Evolutionary conservation across 2,888 invertebrate species (phyloP).

Genomic region (Scaptomyza flava): DNA sequence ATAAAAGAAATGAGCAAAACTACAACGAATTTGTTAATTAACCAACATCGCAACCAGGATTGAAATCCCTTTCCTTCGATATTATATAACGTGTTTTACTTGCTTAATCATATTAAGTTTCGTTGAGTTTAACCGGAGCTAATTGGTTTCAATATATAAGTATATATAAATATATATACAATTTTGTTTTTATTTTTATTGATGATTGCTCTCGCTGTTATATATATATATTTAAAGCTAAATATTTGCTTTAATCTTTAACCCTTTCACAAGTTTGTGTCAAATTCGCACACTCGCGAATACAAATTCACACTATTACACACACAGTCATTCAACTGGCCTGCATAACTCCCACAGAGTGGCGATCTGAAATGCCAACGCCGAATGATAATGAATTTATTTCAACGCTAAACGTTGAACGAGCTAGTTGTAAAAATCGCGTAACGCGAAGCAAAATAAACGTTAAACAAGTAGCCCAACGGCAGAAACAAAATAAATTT

Average conservation of each 20-base stretch:
- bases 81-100: neutral
- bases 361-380: constrained; percentile 43
- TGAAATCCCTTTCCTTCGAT: neutral
- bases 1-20: neutral
- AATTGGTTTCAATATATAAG: constrained; percentile 66
- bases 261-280: constrained; percentile 63
- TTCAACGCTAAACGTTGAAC: constrained; percentile 77
- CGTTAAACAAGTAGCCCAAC: neutral
- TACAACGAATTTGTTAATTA: neutral
- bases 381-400: constrained; percentile 73
- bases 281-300: constrained; percentile 42
- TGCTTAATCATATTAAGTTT: neutral
- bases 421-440: constrained; percentile 74
- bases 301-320: constrained; percentile 9
- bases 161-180: too few species aligned
- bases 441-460: constrained; percentile 19
- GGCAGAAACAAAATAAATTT: constrained; percentile 4
- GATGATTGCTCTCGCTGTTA: constrained; percentile 27
- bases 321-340: constrained; percentile 20
- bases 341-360: constrained; percentile 47
- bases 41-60: neutral
- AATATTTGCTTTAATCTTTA: constrained; percentile 74
- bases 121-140: constrained; percentile 42
- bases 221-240: constrained; percentile 34
- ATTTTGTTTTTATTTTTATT: constrained; percentile 34